Percentiles rank a stretch among this genome's conserved stretches.
phyloP scores from a whole-genome alignment of 2,113 vertebrate genomes.

The Camelus bactrianus region DNA sequence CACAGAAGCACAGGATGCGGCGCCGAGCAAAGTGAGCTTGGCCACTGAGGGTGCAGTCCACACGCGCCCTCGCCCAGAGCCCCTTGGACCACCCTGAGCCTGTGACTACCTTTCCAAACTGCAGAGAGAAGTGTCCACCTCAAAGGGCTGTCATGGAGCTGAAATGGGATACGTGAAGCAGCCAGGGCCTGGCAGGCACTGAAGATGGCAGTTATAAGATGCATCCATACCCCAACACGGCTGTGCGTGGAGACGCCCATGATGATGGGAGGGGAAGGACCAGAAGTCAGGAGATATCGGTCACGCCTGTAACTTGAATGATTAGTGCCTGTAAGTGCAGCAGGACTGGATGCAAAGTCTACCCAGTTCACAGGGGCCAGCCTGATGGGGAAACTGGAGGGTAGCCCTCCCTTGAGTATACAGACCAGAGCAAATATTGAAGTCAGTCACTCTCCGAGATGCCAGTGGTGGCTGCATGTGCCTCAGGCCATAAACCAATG shows the following conservation, averaged over 20 bases:
- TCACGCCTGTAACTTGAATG: too few relatives aligned
- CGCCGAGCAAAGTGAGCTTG: background rate
- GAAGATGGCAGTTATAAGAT: too few relatives aligned
- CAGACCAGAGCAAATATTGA: rapidly evolving
- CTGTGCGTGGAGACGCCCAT: too few relatives aligned
- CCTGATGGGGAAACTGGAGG: rapidly evolving
- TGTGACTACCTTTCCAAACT: background rate
- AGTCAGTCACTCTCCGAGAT: rapidly evolving
- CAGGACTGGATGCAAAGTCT: background rate
- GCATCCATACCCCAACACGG: rapidly evolving
- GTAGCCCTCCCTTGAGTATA: rapidly evolving
- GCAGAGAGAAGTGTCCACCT: background rate
- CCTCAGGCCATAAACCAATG: background rate
- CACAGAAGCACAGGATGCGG: rapidly evolving
- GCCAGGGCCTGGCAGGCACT: background rate
- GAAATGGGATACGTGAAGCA: background rate
- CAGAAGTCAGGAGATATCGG: background rate
- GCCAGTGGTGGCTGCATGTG: rapidly evolving
- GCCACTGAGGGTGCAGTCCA: background rate
- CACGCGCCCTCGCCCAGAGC: background rate
- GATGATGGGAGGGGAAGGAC: rapidly evolving
- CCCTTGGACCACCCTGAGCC: background rate
- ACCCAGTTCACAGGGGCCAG: background rate
- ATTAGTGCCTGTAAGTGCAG: background rate
- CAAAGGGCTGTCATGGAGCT: background rate